Evolutionary conservation across 2,113 vertebrate genomes (phyloP).

Genomic region (Amblyornis subalaris): DNA sequence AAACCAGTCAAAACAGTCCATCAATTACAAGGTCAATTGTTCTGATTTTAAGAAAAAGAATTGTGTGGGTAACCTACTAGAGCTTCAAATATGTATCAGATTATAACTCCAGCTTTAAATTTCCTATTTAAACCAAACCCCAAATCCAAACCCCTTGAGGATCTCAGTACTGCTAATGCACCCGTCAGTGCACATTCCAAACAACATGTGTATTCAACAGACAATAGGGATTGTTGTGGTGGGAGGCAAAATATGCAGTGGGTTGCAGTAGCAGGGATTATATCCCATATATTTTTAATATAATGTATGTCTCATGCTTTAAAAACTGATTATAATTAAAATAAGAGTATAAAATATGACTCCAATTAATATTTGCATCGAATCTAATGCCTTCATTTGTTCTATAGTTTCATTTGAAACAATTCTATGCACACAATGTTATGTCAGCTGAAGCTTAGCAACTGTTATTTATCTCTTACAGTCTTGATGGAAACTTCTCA

Average conservation of each 20-base stretch:
- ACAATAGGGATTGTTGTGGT: conserved; percentile 49
- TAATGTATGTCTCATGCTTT: conserved; percentile 51
- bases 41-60: not conserved
- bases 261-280: conserved; percentile 57
- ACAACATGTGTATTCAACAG: not conserved
- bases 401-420: conserved; percentile 33
- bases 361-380: conserved; percentile 63
- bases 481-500: conserved; percentile 57
- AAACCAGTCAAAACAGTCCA: not conserved
- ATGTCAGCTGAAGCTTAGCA: conserved; percentile 44
- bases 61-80: not conserved
- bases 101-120: not conserved
- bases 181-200: not conserved
- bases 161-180: not conserved
- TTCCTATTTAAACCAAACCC: not conserved
- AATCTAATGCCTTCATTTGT: conserved; percentile 41
- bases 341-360: conserved; percentile 55
- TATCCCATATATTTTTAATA: conserved; percentile 60
- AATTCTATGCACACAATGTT: not conserved
- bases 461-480: conserved; percentile 55
- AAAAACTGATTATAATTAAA: conserved; percentile 61
- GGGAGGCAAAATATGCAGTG: conserved; percentile 16
- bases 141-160: not conserved
- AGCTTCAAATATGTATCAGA: not conserved
- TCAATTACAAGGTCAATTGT: not conserved